Percentiles rank a stretch among this genome's conserved stretches.
phyloP scores from a whole-genome alignment of 1,140 invertebrate genomes.

The Trichonephila clavata region DNA sequence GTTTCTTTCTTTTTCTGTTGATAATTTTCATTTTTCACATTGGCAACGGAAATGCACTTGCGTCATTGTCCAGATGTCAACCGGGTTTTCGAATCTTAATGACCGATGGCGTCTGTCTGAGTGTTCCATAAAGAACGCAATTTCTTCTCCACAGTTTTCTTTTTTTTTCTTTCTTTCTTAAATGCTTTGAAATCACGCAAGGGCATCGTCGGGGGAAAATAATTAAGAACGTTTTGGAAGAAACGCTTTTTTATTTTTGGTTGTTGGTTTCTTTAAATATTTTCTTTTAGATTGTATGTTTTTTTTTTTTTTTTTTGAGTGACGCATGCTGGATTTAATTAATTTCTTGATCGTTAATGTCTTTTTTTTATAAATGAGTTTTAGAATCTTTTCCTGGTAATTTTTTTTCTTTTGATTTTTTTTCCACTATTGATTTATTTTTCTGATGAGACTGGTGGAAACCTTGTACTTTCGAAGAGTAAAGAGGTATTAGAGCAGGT shows the following conservation, averaged over 20 bases:
- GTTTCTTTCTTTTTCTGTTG: not conserved
- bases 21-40: slow-evolving; percentile 42
- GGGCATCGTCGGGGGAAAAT: not conserved
- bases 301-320: not conserved
- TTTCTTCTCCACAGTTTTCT: not conserved
- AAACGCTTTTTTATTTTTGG: not conserved
- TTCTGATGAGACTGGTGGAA: too few relatives aligned
- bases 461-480: too few relatives aligned
- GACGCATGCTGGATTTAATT: not conserved
- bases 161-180: not conserved
- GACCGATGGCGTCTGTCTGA: slow-evolving; percentile 63
- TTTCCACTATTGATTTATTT: too few relatives aligned
- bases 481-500: too few relatives aligned
- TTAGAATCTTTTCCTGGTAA: too few relatives aligned
- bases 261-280: too few relatives aligned
- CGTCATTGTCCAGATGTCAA: slow-evolving; percentile 65
- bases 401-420: too few relatives aligned
- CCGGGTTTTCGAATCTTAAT: slow-evolving; percentile 49
- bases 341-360: not conserved
- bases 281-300: not conserved
- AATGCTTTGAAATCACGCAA: slow-evolving; percentile 21
- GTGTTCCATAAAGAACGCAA: slow-evolving; percentile 1
- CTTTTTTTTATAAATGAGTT: not conserved
- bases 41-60: slow-evolving; percentile 60
- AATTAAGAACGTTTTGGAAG: not conserved